A percentile compares a stretch with the other conserved stretches of the same genome.
These are phyloP conservation scores for Bubo blakistoni DNA, from an alignment of 2,113 vertebrate genomes.

Conservation along the genomic window DNA sequence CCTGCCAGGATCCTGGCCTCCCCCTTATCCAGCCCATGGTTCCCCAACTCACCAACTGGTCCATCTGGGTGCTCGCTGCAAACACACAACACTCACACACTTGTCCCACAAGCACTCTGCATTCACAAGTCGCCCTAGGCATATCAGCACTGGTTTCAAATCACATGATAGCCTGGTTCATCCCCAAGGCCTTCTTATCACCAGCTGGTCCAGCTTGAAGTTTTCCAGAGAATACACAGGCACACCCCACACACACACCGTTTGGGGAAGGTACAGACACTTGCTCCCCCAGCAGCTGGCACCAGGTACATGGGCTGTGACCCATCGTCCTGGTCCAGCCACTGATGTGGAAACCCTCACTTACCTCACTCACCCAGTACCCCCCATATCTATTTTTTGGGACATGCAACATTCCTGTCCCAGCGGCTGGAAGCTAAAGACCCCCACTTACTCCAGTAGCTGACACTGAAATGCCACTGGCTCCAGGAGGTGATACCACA, in stretches of 20 bases:
- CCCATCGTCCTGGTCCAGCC: not conserved
- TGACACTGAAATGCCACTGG: not conserved
- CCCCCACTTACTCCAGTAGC: not conserved
- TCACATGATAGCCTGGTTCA: not conserved
- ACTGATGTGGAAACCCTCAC: not conserved
- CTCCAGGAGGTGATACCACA: not conserved
- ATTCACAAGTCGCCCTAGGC: not conserved
- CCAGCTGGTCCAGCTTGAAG: not conserved
- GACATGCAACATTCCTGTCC: not conserved
- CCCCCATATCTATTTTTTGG: not conserved
- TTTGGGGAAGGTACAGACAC: not conserved
- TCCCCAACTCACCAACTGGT: not conserved
- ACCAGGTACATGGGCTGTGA: not conserved
- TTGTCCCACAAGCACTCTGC: not conserved
- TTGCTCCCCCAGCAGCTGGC: not conserved
- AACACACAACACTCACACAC: not conserved
- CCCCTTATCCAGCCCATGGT: not conserved
- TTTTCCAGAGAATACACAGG: not conserved
- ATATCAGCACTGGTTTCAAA: not conserved
- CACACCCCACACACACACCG: accelerated
- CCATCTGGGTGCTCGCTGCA: not conserved
- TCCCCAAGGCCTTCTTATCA: not conserved
- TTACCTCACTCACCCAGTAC: too few species aligned
- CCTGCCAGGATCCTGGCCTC: not conserved
- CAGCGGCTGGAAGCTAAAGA: not conserved